Evolutionary conservation across 2,888 invertebrate genomes (phyloP).

Genomic region (Nephrotoma guestfalica): DNA sequence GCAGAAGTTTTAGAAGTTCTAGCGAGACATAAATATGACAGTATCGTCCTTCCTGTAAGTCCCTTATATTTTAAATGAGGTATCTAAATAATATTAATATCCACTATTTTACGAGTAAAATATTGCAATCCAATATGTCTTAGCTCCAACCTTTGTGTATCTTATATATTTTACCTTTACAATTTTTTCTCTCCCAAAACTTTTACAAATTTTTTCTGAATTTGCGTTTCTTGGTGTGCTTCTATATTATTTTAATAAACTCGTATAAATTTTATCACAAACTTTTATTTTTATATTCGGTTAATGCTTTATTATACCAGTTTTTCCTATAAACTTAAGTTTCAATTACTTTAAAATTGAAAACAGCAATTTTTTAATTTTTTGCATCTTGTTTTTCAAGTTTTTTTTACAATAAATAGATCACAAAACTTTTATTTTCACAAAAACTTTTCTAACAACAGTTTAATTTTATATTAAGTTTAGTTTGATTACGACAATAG

Average conservation of each 20-base stretch:
- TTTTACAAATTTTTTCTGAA: background rate
- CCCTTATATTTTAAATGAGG: too few species aligned
- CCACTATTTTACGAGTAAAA: too few species aligned
- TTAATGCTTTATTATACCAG: background rate
- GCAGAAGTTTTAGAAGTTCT: too few species aligned
- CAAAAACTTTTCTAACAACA: background rate
- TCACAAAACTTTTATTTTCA: background rate
- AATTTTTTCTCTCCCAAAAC: background rate
- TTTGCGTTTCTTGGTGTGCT: background rate
- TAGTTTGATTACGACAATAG: too few species aligned
- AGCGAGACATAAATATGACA: too few species aligned
- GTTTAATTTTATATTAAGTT: background rate
- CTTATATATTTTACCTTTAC: background rate
- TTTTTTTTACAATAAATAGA: background rate
- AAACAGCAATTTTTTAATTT: background rate
- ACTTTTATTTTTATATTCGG: background rate
- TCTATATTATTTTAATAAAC: background rate
- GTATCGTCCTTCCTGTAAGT: too few species aligned
- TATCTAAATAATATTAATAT: too few species aligned
- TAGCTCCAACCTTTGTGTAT: background rate
- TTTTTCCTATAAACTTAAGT: background rate
- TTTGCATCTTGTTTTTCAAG: background rate
- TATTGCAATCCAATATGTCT: too few species aligned
- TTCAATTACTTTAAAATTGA: background rate
- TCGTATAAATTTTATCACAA: background rate